Conservation (phyloP, 1,140 invertebrate genomes). For the Spodoptera frugiperda region DNA sequence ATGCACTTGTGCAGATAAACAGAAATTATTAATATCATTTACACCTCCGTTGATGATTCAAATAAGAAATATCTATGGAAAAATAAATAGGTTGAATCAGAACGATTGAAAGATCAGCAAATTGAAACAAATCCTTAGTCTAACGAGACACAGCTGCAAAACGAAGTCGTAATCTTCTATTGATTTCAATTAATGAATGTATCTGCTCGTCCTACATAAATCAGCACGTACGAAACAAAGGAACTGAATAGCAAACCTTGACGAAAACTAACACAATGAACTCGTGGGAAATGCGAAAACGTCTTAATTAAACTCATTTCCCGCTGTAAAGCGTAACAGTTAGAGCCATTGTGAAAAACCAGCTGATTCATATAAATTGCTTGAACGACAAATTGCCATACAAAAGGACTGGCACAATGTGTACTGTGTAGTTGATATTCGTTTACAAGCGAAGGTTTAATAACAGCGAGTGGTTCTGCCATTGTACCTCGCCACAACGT, state of each 20-base stretch:
- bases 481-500: constrained; percentile 1
- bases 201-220: background rate
- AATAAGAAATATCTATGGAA: too few relatives aligned
- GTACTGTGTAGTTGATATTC: constrained; percentile 13
- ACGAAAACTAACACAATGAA: constrained; percentile 37
- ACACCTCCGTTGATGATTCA: too few relatives aligned
- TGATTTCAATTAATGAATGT: constrained; percentile 6
- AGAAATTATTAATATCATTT: background rate
- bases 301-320: constrained; percentile 29
- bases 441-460: constrained; percentile 25
- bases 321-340: constrained; percentile 21
- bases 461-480: constrained; percentile 34
- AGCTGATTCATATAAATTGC: constrained; percentile 27
- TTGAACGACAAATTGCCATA: constrained; percentile 24
- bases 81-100: background rate
- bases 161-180: background rate
- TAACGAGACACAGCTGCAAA: background rate
- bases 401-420: constrained; percentile 20
- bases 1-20: constrained; percentile 28
- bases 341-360: constrained; percentile 7
- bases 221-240: constrained; percentile 15
- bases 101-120: too few relatives aligned
- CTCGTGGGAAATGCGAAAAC: constrained; percentile 31
- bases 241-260: background rate
- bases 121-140: background rate